phyloP scores from a whole-genome alignment of 2,888 invertebrate genomes.

The Thereva unica region DNA sequence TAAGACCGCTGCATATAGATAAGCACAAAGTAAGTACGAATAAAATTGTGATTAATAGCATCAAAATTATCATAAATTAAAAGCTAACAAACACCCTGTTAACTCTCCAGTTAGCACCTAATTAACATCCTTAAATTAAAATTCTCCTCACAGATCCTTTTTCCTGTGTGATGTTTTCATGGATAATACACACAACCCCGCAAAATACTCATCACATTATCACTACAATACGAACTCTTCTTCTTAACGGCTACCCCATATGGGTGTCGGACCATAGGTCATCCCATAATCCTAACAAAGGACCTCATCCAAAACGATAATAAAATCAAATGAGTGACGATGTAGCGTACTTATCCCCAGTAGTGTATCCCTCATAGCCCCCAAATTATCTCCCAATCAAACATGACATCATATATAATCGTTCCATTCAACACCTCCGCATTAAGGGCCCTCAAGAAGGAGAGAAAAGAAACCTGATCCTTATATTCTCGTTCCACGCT shows the following conservation, averaged over 20 bases:
- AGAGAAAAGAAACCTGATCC: slow-evolving; percentile 3
- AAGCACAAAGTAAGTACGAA: slow-evolving; percentile 79
- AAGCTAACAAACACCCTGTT: background rate
- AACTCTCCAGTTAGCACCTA: no score
- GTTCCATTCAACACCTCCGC: slow-evolving; percentile 26
- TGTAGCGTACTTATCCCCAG: slow-evolving; percentile 24
- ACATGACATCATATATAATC: slow-evolving; percentile 38
- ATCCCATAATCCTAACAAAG: no score
- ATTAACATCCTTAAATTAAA: no score
- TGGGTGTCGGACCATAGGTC: no score
- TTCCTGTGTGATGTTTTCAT: no score
- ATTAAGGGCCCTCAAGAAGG: background rate
- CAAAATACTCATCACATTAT: no score
- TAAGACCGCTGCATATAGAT: slow-evolving; percentile 87
- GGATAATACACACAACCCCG: no score
- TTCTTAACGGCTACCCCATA: no score
- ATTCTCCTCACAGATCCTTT: no score
- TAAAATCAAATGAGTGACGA: slow-evolving; percentile 26
- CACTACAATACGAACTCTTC: no score
- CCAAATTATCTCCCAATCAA: slow-evolving; percentile 39
- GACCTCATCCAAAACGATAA: background rate
- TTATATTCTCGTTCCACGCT: background rate
- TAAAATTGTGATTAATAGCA: background rate
- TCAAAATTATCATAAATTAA: background rate
- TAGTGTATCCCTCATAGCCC: slow-evolving; percentile 18